Evolutionary conservation across 2,888 invertebrate genomes (phyloP), one percentile per base, ranked within the genome.

Genomic region (Cyclophora albipunctata): DNA sequence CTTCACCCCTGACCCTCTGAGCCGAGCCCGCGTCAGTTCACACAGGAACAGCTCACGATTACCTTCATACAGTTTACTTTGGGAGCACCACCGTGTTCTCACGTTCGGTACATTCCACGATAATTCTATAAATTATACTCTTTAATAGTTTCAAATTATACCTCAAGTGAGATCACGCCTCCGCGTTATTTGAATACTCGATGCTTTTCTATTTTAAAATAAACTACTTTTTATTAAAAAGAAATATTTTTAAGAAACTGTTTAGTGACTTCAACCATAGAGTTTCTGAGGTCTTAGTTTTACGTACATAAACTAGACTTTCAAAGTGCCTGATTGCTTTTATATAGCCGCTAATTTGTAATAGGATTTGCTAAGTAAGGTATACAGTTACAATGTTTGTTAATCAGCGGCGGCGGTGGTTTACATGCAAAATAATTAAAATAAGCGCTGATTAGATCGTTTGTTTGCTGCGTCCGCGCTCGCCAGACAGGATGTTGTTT

Each of bases 261-360:
- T 20, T 20, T 20, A 20, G 20, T 20, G 20, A 1, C 20, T 20
- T 20, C 2, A 20, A 20, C 20, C 20, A 20, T 20, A 20, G 20
- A 20, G 20, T 20, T 20, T 20, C 20, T 20, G 20, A 20, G 1
- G 20, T 20, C 20, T 20, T 20, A 20, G 20, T 20, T 20, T 20
- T 20, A 20, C 1, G 37, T 37, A 37, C 37, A 37, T 37, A 37
- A 37, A 37, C 4, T 37, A 37, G 37, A 5, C 4, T 37, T 37
- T 37, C 4, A 37, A 37, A 5, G 37, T 37, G 20, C 20, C 20
- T 20, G 6, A 50, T 47, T 44, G 56, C 61, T 54, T 61, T 61
- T 59, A 50, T 54, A 58, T 59, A 34, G 59, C 61, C 61, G 61
- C 59, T 57, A 48, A 57, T 60, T 54, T 57, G 46, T 42, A 48